Base-by-base conservation (phyloP, 2,797 vertebrate species). In the Neosilurus mollespiculum region DNA sequence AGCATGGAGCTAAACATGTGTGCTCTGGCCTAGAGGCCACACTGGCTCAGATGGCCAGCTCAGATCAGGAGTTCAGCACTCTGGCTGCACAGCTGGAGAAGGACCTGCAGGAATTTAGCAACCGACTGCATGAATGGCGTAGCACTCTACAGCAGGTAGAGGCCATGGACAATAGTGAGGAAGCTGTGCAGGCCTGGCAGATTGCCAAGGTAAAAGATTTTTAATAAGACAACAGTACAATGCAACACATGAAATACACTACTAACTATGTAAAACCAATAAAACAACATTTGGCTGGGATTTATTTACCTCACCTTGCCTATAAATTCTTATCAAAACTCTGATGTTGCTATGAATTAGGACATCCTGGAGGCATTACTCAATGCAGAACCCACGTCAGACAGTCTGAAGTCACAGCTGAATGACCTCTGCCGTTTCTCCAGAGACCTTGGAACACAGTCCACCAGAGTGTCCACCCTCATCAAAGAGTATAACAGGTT, bases 401-500 rank as follows among this genome's bases (percentile, higher is more conserved):
- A 99, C 11, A 94, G 93, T 69, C 92, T 99, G 84, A 99, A 99
- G 94, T 94, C 93, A 85, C 97, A 97, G 84, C 92, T 99, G 59
- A 98, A 99, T 81, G 96, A 99, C 77, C 95, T 99, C 43, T 99
- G 97, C 87, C 94, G 94, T 65, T 99, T 98, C 94, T 97, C 98
- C 88, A 96, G 93, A 93, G 98, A 99, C 88, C 92, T 99, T 87
- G 96, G 94, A 37, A 85, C 90, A 43, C 95, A 97, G 86, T 98
- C 97, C 65, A 94, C 95, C 24, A 96, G 95, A 90, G 97, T 99
- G 72, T 99, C 98, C 69, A 92, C 93, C 56, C 92, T 98, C 84
- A 99, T 99, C 89, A 99, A 98, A 84, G 97, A 98, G 67, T 98
- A 98, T 89, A 99, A 99, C 91, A 96, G 98, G 98, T 98, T 89